phyloP scores from a whole-genome alignment of 2,797 vertebrate genomes.

The Falco columbarius region DNA sequence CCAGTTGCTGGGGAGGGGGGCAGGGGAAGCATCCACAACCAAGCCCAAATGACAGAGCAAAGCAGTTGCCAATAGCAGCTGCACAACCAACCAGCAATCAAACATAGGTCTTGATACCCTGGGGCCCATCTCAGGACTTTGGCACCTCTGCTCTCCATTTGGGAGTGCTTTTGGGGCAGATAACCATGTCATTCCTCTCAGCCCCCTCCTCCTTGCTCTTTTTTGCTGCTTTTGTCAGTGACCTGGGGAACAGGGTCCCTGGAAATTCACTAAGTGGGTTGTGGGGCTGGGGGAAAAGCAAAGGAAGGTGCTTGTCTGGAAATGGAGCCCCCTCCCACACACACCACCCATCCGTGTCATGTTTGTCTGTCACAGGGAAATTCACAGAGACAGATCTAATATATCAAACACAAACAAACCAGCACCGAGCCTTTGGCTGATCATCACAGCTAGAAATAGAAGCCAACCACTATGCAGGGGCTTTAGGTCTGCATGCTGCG shows the following conservation, averaged over 20 bases:
- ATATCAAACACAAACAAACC: slow-evolving; percentile 23
- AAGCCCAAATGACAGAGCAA: not conserved
- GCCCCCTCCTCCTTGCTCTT: not conserved
- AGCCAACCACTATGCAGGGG: slow-evolving; percentile 16
- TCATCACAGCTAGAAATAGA: not conserved
- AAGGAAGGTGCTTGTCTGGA: not conserved
- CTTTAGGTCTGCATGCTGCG: not conserved
- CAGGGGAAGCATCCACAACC: not conserved
- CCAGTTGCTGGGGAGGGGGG: not conserved
- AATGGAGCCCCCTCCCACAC: not conserved
- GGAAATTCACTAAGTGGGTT: not conserved
- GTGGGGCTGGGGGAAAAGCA: not conserved
- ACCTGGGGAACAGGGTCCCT: not conserved
- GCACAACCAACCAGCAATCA: rapidly evolving
- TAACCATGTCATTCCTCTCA: not conserved
- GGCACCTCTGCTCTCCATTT: not conserved
- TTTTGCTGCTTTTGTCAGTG: not conserved
- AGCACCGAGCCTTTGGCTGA: not conserved
- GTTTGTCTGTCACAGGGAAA: not conserved
- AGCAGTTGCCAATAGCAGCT: not conserved
- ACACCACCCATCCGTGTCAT: not conserved
- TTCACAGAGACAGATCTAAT: not conserved
- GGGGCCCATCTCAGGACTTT: not conserved
- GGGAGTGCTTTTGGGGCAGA: not conserved
- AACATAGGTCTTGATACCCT: not conserved